Conservation (phyloP, 2,113 vertebrate species). For the Capreolus pygargus region DNA sequence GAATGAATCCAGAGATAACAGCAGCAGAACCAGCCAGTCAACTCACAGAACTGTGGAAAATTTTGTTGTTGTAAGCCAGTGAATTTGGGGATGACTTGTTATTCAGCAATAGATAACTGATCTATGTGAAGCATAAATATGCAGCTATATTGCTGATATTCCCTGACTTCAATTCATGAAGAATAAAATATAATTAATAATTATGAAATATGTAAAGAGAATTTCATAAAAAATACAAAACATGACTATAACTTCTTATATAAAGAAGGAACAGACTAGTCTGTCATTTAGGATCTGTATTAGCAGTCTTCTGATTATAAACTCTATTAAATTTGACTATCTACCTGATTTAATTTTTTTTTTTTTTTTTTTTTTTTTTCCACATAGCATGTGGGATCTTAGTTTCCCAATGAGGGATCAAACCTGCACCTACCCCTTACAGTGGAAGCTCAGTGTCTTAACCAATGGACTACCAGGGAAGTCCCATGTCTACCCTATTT, state of each 20-base stretch:
- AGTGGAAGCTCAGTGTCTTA: not conserved
- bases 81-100: not conserved
- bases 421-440: not conserved
- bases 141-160: not conserved
- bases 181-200: not conserved
- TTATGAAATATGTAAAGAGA: not conserved
- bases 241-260: not conserved
- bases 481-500: not conserved
- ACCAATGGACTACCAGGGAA: not conserved
- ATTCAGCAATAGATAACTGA: not conserved
- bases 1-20: not conserved
- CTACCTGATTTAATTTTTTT: not conserved
- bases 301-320: not conserved
- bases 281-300: not conserved
- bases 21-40: not conserved
- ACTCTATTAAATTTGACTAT: not conserved
- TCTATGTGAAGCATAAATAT: not conserved
- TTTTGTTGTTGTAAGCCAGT: not conserved
- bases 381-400: not conserved
- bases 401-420: not conserved
- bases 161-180: conserved; percentile 2
- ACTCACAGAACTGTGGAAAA: not conserved
- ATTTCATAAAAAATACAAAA: not conserved
- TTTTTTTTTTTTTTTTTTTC: not conserved
- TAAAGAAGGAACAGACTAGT: not conserved